Conservation (phyloP, 2,888 invertebrate genomes). For the Neoaliturus tenellus region DNA sequence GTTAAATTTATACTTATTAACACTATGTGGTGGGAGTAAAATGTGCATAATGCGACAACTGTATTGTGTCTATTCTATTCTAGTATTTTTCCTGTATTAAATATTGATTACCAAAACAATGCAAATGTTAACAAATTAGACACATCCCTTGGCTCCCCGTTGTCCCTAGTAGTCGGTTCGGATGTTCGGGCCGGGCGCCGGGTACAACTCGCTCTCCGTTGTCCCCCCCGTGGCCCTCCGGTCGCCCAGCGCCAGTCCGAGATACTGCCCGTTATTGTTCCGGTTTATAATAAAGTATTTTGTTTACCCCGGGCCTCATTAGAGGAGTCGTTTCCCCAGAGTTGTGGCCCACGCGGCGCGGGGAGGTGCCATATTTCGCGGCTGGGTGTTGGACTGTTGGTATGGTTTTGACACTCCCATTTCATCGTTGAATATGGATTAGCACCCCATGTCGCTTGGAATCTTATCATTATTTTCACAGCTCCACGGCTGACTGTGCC, state of each 20-base stretch:
- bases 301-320: conserved; percentile 20
- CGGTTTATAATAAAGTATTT: conserved; percentile 12
- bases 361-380: conserved; percentile 9
- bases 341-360: not conserved
- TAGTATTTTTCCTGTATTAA: too few relatives aligned
- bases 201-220: too few relatives aligned
- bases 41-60: too few relatives aligned
- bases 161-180: too few relatives aligned
- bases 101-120: too few relatives aligned
- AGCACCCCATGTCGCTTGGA: conserved; percentile 14
- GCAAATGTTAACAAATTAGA: too few relatives aligned
- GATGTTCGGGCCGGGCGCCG: too few relatives aligned
- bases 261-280: conserved; percentile 21
- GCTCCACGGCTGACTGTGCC: not conserved
- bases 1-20: too few relatives aligned
- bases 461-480: conserved; percentile 40
- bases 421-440: conserved; percentile 39
- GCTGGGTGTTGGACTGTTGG: not conserved
- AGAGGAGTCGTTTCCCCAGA: not conserved
- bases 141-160: too few relatives aligned
- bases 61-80: too few relatives aligned
- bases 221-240: not conserved
- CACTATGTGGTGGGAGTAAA: too few relatives aligned
- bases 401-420: conserved; percentile 39
- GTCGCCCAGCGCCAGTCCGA: not conserved